A percentile compares a stretch with the other conserved stretches of the same genome.
phyloP scores from a whole-genome alignment of 2,797 vertebrate genomes.

The Poecilia wingei region DNA sequence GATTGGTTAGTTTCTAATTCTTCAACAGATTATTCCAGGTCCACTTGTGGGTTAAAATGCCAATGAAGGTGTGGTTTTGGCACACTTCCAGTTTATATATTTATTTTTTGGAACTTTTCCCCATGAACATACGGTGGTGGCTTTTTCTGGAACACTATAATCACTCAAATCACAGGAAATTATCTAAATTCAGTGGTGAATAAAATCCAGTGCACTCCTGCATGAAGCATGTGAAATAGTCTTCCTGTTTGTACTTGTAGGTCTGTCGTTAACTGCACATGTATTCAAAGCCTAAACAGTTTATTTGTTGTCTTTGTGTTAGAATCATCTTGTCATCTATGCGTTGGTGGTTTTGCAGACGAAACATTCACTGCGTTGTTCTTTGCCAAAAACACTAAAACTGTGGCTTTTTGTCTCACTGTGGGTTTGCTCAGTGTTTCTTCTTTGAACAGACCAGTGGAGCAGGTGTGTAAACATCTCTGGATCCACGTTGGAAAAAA shows the following conservation, averaged over 20 bases:
- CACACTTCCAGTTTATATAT: not conserved
- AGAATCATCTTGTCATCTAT: not conserved
- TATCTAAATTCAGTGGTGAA: not conserved
- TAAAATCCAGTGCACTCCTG: not conserved
- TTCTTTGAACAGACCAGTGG: not conserved
- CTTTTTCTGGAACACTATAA: not conserved
- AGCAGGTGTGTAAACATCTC: conserved; percentile 13
- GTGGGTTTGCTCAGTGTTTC: not conserved
- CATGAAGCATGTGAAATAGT: not conserved
- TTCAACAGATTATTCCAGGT: not conserved
- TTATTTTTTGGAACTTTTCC: not conserved
- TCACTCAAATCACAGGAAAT: not conserved
- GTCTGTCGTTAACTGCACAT: not conserved
- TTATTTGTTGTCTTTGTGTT: not conserved
- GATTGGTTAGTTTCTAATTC: not conserved
- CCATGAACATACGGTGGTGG: not conserved
- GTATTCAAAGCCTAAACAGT: not conserved
- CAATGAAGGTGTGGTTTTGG: not conserved
- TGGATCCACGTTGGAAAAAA: conserved; percentile 2
- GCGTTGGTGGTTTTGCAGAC: conserved; percentile 15
- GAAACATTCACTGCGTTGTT: conserved; percentile 4
- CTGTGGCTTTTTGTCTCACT: not conserved
- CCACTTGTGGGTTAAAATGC: not conserved
- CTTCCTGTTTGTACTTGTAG: not conserved
- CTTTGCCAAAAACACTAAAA: conserved; percentile 22